Percentiles rank a stretch among this genome's conserved stretches.
Evolutionary conservation across 2,113 vertebrate species (phyloP).

Genomic region (Oreocharis arfaki): DNA sequence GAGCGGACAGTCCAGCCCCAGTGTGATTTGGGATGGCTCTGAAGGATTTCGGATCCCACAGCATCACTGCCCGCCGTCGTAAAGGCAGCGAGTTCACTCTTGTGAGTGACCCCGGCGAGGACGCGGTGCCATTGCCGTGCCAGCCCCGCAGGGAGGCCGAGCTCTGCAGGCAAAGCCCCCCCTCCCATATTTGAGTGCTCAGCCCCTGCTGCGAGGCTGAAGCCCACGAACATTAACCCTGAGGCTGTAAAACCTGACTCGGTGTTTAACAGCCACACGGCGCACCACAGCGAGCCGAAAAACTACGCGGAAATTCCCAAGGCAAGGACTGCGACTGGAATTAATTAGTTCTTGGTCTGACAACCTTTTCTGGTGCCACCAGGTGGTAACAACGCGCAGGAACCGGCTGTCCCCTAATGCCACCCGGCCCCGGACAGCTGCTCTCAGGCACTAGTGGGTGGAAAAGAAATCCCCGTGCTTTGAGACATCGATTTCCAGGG

Average conservation of each 20-base stretch:
- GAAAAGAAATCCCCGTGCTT: neutral
- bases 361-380: constrained; percentile 50
- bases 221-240: constrained; percentile 9
- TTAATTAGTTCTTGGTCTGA: neutral
- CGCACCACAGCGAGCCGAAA: neutral
- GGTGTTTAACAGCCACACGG: neutral
- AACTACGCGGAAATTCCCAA: neutral
- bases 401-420: neutral
- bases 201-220: neutral
- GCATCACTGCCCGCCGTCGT: fast-evolving
- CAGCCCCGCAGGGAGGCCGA: neutral
- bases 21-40: neutral
- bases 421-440: neutral
- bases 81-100: fast-evolving
- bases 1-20: neutral
- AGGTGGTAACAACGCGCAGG: constrained; percentile 30
- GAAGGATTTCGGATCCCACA: neutral
- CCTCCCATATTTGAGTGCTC: neutral
- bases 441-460: neutral
- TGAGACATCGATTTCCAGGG: neutral
- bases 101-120: too few relatives aligned
- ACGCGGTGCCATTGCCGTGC: neutral
- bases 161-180: neutral
- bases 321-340: neutral
- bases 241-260: neutral